Base-by-base conservation (phyloP, 2,888 invertebrate species). In the Lepidocyrtoides sp. region DNA sequence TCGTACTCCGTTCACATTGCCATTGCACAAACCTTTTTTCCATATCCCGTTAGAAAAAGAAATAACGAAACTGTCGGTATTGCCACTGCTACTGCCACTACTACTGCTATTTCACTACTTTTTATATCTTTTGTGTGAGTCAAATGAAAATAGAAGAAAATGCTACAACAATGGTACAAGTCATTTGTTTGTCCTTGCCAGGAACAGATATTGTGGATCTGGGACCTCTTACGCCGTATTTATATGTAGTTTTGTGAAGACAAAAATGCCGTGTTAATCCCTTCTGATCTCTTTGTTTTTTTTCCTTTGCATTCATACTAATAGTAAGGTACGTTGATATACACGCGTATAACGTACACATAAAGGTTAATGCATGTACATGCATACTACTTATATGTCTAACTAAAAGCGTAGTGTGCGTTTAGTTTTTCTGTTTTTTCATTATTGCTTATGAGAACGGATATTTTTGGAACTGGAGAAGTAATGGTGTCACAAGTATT, bases 201-300 rank as follows among this genome's bases (percentile, higher is more conserved):
- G 84, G 57, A 92, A 92, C 92, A 93, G 92, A 92, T 92, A 93
- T 93, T 92, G 92, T 91, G 90, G 92, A 92, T 89, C 79, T 91
- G 93, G 93, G 93, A 93, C 93, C 92, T 92, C 92, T 92, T 93
- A 93, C 88, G 85, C 66, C 54, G 82, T 87, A 66, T 84, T 88
- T 84, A 69, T 87, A 82, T 82, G 66, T 57, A 29, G 29, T 79
- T 85, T 85, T 60, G 26, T 14, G 57, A 85, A 32, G 60, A 26
- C n/a, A 69, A 63, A 84, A 79, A 84, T 63, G 63, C 60, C 63
- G 20, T 86, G 72, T 63, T 91, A 91, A 91, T 91, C 91, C 91
- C 91, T 87, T 57, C 63, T 86, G 91, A 91, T 91, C 86, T 48
- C 41, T 75, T 82, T 82, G 54, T 81, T 57, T 63, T 26, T 63